Percentiles rank a stretch among this genome's conserved stretches.
phyloP scores from a whole-genome alignment of 2,888 invertebrate species.

The Endotricha flammealis region DNA sequence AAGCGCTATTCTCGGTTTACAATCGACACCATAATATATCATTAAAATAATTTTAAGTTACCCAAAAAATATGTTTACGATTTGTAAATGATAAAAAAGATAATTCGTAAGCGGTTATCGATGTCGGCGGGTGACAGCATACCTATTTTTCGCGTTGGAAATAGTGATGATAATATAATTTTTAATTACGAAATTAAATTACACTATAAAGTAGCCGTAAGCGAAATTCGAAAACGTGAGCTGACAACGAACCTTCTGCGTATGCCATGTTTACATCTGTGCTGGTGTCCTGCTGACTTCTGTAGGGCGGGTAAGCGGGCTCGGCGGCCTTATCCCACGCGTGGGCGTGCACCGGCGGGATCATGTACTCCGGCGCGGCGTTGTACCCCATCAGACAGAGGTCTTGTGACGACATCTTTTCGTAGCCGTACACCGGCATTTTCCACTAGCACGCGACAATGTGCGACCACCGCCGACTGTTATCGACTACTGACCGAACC shows the following conservation, averaged over 20 bases:
- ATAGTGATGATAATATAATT: conserved; percentile 19
- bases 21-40: background rate
- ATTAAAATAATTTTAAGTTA: background rate
- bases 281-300: conserved; percentile 30
- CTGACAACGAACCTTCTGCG: conserved; percentile 45
- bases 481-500: conserved; percentile 36
- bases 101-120: conserved; percentile 7
- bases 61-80: too few relatives aligned
- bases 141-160: background rate
- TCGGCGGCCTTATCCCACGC: conserved; percentile 54
- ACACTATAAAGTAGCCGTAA: conserved; percentile 4
- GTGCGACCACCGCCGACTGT: conserved; percentile 38
- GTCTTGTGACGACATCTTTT: conserved; percentile 58
- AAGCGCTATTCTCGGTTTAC: background rate
- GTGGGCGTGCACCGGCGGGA: conserved; percentile 32
- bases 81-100: conserved; percentile 1
- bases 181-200: conserved; percentile 11
- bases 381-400: conserved; percentile 50
- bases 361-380: conserved; percentile 43
- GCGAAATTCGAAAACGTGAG: conserved; percentile 1
- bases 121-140: background rate
- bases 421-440: conserved; percentile 67
- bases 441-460: conserved; percentile 38
- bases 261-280: conserved; percentile 17
- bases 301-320: conserved; percentile 40